Evolutionary conservation across 2,888 invertebrate species (phyloP).

Genomic region (Sericinus montela): DNA sequence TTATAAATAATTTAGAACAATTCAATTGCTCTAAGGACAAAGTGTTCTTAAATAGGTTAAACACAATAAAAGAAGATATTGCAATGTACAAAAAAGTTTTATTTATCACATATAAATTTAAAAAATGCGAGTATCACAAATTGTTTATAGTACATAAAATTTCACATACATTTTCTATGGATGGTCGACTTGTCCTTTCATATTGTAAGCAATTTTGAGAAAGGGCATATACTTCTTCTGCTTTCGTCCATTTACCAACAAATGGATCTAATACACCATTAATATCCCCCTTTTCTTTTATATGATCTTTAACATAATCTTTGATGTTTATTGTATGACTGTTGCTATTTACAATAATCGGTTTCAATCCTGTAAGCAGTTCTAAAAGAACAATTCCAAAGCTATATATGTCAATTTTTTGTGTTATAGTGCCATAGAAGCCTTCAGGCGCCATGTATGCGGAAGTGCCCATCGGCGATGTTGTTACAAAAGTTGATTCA

Average conservation of each 20-base stretch:
- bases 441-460: slow-evolving; percentile 90
- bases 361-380: slow-evolving; percentile 83
- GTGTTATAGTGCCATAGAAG: slow-evolving; percentile 83
- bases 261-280: slow-evolving; percentile 74
- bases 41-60: slow-evolving; percentile 39
- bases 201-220: slow-evolving; percentile 77
- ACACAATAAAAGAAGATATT: slow-evolving; percentile 36
- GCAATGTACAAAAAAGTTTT: slow-evolving; percentile 27
- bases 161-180: slow-evolving; percentile 75
- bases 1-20: slow-evolving; percentile 36
- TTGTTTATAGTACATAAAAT: slow-evolving; percentile 41
- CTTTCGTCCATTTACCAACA: slow-evolving; percentile 75
- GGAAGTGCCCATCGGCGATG: slow-evolving; percentile 81
- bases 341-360: slow-evolving; percentile 75
- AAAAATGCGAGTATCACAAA: not conserved
- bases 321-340: slow-evolving; percentile 65
- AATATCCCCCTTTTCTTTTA: slow-evolving; percentile 67
- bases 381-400: slow-evolving; percentile 88
- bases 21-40: slow-evolving; percentile 28
- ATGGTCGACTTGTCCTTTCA: slow-evolving; percentile 76
- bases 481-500: slow-evolving; percentile 61
- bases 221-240: slow-evolving; percentile 72
- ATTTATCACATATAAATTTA: too few relatives aligned
- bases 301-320: slow-evolving; percentile 72
- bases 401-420: slow-evolving; percentile 87